Evolutionary conservation across 2,888 invertebrate species (phyloP).

Genomic region (Noctua comes): DNA sequence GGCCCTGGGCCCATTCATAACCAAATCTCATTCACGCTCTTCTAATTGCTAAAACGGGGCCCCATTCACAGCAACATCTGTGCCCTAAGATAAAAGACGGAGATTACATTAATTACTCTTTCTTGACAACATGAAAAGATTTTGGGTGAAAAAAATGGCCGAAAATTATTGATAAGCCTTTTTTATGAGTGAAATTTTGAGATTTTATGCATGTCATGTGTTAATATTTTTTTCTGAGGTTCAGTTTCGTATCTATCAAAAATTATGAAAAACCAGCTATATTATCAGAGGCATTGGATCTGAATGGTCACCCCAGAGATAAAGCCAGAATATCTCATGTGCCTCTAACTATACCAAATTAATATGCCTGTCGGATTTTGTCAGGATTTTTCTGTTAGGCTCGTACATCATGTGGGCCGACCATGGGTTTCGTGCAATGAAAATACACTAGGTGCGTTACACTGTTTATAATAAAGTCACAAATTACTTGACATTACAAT

Average conservation of each 20-base stretch:
- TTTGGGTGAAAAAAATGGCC: slow-evolving; percentile 28
- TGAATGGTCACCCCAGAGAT: neutral
- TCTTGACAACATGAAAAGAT: slow-evolving; percentile 61
- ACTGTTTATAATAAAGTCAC: no score
- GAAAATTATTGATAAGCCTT: slow-evolving; percentile 21
- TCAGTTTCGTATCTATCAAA: neutral
- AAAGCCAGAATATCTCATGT: neutral
- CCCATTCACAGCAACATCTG: slow-evolving; percentile 57
- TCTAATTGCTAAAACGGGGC: slow-evolving; percentile 65
- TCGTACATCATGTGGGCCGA: no score
- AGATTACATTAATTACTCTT: slow-evolving; percentile 66
- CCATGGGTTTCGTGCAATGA: no score
- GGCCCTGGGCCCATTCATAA: slow-evolving; percentile 55
- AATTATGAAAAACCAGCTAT: neutral
- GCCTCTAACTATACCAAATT: neutral
- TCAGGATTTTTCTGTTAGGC: no score
- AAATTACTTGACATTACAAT: no score
- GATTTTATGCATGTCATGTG: neutral
- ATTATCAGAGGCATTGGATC: neutral
- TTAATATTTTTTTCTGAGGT: neutral
- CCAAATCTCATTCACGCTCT: slow-evolving; percentile 63
- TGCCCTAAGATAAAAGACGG: slow-evolving; percentile 57
- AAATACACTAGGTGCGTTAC: no score
- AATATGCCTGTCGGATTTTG: no score
- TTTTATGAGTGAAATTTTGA: neutral